Percentiles rank a stretch among this genome's conserved stretches.
Evolutionary conservation across 2,113 vertebrate species (phyloP).

Genomic region (Chiloscyllium plagiosum): DNA sequence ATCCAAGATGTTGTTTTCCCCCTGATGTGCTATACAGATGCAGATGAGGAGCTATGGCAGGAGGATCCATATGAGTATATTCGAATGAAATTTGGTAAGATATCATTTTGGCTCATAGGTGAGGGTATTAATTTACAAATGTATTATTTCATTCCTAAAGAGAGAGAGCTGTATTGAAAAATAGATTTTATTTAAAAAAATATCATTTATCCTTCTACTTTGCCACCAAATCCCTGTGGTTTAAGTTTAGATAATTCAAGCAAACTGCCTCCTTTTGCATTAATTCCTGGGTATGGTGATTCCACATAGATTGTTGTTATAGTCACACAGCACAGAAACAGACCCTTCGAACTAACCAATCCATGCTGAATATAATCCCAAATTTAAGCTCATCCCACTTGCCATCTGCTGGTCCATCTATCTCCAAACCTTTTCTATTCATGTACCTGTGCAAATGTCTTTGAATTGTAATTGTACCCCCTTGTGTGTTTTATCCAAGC

Average conservation of each 20-base stretch:
- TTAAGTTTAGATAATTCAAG: neutral
- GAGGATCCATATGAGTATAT: slow-evolving; percentile 99
- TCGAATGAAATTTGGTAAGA: slow-evolving; percentile 94
- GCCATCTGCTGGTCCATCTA: no score
- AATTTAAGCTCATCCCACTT: no score
- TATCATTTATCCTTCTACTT: neutral
- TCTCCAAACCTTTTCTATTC: no score
- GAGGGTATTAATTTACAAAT: neutral
- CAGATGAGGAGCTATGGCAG: slow-evolving; percentile 95
- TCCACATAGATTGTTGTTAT: neutral
- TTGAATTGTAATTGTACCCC: no score
- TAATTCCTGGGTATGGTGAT: neutral
- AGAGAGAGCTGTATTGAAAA: neutral
- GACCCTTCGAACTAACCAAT: no score
- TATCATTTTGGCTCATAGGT: neutral
- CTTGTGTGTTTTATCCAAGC: neutral
- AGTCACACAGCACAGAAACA: no score
- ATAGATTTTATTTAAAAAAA: neutral
- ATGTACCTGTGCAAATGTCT: no score
- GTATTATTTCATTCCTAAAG: neutral
- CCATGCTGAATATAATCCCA: no score
- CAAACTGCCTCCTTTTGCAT: neutral
- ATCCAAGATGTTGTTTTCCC: slow-evolving; percentile 76
- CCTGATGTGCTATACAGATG: slow-evolving; percentile 98
- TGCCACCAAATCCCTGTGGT: neutral